Base-by-base conservation (phyloP, 2,888 invertebrate species). In the Spilosoma lubricipeda region DNA sequence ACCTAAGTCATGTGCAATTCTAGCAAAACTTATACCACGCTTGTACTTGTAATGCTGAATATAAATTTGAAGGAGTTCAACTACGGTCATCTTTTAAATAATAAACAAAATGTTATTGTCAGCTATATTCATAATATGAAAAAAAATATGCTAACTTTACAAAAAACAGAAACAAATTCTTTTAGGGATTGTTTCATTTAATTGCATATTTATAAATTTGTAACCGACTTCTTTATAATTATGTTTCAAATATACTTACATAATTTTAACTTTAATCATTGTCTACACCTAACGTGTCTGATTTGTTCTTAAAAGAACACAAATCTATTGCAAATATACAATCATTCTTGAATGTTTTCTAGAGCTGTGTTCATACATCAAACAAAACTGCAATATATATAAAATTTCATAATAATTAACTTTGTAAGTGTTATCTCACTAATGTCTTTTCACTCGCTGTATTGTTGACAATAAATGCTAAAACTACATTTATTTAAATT, bases 371-470 rank as follows among this genome's bases (percentile, higher is more conserved):
- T 20, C 27, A 33, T 48, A 67, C 27, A 48, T 48, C 27, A 5
- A 59, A 63, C 9, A 33, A 63, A 72, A 72, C 45, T 27, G 3
- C 27, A 63, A 30, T 27, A 30, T 63, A 7, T 30, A 18, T 18
- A 13, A n/a, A n/a, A n/a, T 15, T 63, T 63, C 30, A 63, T 30
- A 1, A 30, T 30, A 63, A 7, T 30, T 18, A 63, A 63, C 30
- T 63, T 30, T 30, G 30, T 63, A 30, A 15, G 27, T 59, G 15
- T 33, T 86, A 85, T 94, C 94, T 94, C 94, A 94, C 94, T 94
- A 93, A 90, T 93, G 94, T 94, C 94, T 94, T 94, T 93, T 93
- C 91, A 90, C 92, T 91, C 90, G 88, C 90, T 82, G 83, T 86
- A 86, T 82, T 82, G 78, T 86, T 85, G 84, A 83, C 75, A 83